phyloP scores from a whole-genome alignment of 2,888 invertebrate species.

The Standfussiana lucernea region DNA sequence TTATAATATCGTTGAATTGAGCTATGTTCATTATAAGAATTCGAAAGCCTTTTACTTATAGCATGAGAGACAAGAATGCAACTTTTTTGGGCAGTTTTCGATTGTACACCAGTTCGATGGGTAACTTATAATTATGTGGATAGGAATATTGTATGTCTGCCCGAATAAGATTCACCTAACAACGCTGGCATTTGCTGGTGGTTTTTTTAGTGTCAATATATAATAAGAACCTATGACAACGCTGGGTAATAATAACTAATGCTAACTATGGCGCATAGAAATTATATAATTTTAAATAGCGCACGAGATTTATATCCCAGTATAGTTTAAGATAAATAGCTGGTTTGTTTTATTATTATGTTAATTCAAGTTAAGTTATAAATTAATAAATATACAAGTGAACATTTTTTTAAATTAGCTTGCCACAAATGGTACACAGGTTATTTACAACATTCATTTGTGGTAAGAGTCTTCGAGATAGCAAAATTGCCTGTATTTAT shows the following conservation, averaged over 20 bases:
- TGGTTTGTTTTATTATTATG: slow-evolving; percentile 56
- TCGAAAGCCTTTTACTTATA: slow-evolving; percentile 25
- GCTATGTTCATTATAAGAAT: slow-evolving; percentile 24
- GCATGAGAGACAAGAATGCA: slow-evolving; percentile 16
- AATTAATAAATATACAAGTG: slow-evolving; percentile 37
- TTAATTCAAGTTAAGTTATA: slow-evolving; percentile 50
- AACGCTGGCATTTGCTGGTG: slow-evolving; percentile 7
- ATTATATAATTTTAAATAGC: slow-evolving; percentile 21
- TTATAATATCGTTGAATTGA: slow-evolving; percentile 24
- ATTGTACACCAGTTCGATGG: slow-evolving; percentile 16
- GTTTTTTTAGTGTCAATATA: slow-evolving; percentile 29
- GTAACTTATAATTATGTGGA: slow-evolving; percentile 12
- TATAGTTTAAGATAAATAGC: slow-evolving; percentile 46
- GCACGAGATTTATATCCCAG: slow-evolving; percentile 45
- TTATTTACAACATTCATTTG: slow-evolving; percentile 48
- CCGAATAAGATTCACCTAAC: slow-evolving; percentile 8
- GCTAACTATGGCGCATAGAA: slow-evolving; percentile 21
- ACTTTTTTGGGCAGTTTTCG: slow-evolving; percentile 12
- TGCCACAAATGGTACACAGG: slow-evolving; percentile 39
- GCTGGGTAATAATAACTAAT: slow-evolving; percentile 37
- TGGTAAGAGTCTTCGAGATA: slow-evolving; percentile 39
- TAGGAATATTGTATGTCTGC: slow-evolving; percentile 27
- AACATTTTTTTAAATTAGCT: slow-evolving; percentile 30
- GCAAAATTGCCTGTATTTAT: slow-evolving; percentile 40
- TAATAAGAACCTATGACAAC: slow-evolving; percentile 14